Conservation (phyloP, 2,888 invertebrate species). For the Coelopa pilipes region DNA sequence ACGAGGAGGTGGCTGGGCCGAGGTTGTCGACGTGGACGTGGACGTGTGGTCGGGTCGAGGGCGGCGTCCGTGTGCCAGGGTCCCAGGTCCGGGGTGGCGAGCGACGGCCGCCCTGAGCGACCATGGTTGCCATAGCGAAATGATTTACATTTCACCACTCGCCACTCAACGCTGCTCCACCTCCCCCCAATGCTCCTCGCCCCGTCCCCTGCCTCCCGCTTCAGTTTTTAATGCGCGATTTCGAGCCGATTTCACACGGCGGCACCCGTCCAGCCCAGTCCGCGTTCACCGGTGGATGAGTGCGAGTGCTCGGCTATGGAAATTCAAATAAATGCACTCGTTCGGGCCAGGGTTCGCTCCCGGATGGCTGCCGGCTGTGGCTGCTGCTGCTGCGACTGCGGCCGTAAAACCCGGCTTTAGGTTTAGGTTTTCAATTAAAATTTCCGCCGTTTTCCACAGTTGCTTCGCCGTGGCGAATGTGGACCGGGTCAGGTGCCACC, state of each 20-base stretch:
- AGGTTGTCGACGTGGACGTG: too few species aligned
- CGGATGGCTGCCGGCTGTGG: neutral
- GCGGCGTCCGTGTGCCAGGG: constrained; percentile 12
- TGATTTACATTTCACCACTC: constrained; percentile 60
- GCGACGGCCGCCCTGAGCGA: constrained; percentile 45
- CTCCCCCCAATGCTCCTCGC: neutral
- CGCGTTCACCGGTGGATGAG: neutral
- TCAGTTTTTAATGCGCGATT: constrained; percentile 23
- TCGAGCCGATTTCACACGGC: constrained; percentile 26
- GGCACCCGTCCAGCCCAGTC: neutral
- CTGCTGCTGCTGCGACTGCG: constrained; percentile 13
- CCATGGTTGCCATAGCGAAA: constrained; percentile 52
- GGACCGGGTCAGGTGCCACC: neutral
- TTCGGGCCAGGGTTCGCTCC: neutral
- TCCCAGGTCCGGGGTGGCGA: neutral
- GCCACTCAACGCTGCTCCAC: neutral
- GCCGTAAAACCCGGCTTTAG: too few species aligned
- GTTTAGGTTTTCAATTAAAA: constrained; percentile 34
- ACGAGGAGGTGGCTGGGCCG: too few species aligned
- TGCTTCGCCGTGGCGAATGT: neutral
- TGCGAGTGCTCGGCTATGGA: constrained; percentile 9
- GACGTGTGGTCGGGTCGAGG: neutral
- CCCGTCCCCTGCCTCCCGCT: constrained; percentile 11
- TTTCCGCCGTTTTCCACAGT: constrained; percentile 19
- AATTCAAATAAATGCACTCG: constrained; percentile 33